Evolutionary conservation across 2,113 vertebrate genomes (phyloP), one percentile per base, ranked within the genome.

Genomic region (Mustelus asterias): DNA sequence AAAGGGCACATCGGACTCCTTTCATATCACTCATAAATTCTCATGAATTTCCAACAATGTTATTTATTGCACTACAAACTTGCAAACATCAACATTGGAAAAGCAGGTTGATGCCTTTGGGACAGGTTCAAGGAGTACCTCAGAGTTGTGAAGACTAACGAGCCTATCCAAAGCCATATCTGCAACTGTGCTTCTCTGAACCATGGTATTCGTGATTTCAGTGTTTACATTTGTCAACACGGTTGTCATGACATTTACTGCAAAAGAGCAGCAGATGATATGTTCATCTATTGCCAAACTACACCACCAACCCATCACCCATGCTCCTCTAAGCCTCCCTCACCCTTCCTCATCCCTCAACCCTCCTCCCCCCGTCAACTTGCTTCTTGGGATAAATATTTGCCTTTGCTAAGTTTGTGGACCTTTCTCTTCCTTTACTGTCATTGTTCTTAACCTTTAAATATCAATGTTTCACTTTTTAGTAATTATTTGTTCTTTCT

Each of bases 41-140:
- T 70, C 92, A 70, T 69, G 92, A 44, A 69, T 94, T 94, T 94
- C 63, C 65, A 94, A 67, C 92, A 94, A 90, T 90, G 92, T 70
- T 44, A 94, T 69, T 94, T 94, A 94, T 69, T 69, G 20, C 65
- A 44, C 65, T 44, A 26, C n/a, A 94, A 94, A 44, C 63, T 94
- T 18, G 63, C 37, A 94, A 69, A 10, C 63, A 41, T 90, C 65
- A 22, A 94, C 90, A 94, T 69, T 67, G 60, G 65, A 44, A 69
- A 94, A 70, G 60, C n/a, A 44, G 92, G n/a, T 67, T 69, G 92
- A 69, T 94, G n/a, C 14, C 22, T 94, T 94, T 94, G 1, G 92
- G 92, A 94, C 63, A 13, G 65, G 22, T 67, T 69, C 92, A 94
- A 70, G 60, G 63, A 67, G 63, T n/a, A 69, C n/a, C 92, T 94